Evolutionary conservation across 2,113 vertebrate species (phyloP).

Genomic region (Glareola pratincola): DNA sequence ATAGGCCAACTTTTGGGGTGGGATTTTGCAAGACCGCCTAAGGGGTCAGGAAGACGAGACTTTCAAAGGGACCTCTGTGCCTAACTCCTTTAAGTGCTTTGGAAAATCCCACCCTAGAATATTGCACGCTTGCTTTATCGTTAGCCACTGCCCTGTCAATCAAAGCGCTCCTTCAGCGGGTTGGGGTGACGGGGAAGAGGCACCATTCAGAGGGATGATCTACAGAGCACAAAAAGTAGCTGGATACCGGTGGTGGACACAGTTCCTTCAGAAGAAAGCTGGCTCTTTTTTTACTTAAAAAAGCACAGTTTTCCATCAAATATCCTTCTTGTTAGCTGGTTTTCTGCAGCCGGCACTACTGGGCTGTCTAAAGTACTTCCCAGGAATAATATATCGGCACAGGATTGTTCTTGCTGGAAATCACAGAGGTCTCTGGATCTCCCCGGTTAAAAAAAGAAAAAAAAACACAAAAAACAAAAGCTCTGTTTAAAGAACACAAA

Average conservation of each 20-base stretch:
- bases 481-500: background rate
- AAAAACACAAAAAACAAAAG: background rate
- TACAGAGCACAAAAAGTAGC: background rate
- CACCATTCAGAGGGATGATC: background rate
- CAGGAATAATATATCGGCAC: background rate
- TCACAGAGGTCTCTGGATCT: background rate
- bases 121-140: constrained; percentile 50
- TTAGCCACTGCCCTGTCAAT: constrained; percentile 40
- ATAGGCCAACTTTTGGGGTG: constrained; percentile 60
- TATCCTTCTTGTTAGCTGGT: background rate
- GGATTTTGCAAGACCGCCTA: constrained; percentile 63
- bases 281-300: background rate
- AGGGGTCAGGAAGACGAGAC: constrained; percentile 59
- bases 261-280: background rate
- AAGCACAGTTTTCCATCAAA: background rate
- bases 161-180: background rate
- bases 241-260: background rate
- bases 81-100: constrained; percentile 69
- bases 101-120: constrained; percentile 62
- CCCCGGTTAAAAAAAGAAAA: accelerated
- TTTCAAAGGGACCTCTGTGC: constrained; percentile 64
- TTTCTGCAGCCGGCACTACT: background rate
- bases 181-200: background rate
- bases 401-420: background rate
- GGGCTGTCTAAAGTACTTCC: background rate